phyloP scores from a whole-genome alignment of 2,113 vertebrate species.

The Chunga burmeisteri region DNA sequence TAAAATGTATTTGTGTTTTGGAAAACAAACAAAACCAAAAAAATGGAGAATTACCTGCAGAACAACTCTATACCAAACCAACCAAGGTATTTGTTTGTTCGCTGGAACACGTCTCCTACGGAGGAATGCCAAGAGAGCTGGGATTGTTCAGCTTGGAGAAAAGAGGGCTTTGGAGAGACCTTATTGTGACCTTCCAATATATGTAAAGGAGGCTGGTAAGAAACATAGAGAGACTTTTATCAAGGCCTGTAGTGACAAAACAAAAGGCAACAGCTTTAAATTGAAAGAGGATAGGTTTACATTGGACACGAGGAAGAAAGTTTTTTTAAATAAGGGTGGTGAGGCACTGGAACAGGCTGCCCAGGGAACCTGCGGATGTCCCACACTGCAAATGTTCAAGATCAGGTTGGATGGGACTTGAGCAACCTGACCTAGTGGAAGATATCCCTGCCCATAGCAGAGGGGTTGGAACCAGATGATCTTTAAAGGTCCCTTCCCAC shows the following conservation, averaged over 20 bases:
- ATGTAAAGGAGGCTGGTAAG: rapidly evolving
- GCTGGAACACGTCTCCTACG: not conserved
- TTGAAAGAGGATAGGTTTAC: not conserved
- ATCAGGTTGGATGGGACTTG: not conserved
- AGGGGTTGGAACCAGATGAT: not conserved
- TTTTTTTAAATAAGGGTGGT: not conserved
- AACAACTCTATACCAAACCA: not conserved
- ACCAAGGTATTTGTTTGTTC: not conserved
- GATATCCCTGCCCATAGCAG: not conserved
- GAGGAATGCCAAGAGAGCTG: not conserved
- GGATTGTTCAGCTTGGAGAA: not conserved
- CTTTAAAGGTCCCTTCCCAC: not conserved
- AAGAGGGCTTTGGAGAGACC: not conserved
- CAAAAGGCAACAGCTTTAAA: not conserved
- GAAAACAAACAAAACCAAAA: not conserved
- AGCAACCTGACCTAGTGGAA: not conserved
- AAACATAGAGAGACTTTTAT: not conserved
- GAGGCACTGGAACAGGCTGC: rapidly evolving
- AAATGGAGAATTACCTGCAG: not conserved
- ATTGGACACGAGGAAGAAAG: not conserved
- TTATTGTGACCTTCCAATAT: not conserved
- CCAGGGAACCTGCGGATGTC: not conserved
- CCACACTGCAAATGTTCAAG: not conserved
- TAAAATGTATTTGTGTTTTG: not conserved
- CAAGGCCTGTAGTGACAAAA: not conserved